phyloP scores from a whole-genome alignment of 1,140 invertebrate species.

The Phocides pigmalion region DNA sequence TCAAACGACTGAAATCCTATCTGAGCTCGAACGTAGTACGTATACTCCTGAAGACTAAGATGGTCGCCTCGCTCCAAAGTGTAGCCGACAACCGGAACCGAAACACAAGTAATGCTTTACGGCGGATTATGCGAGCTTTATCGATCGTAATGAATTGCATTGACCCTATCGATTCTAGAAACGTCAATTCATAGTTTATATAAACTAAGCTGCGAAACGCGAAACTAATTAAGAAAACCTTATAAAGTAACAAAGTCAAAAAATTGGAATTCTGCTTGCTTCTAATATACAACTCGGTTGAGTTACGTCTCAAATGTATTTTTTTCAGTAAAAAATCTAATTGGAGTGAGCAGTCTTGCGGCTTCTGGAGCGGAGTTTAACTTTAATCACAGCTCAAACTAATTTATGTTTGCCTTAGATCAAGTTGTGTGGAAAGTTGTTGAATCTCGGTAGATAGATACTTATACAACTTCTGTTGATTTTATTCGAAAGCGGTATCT shows the following conservation, averaged over 20 bases:
- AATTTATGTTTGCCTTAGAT: constrained; percentile 20
- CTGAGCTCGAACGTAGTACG: too few species aligned
- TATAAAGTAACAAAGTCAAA: constrained; percentile 13
- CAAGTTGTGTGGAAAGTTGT: constrained; percentile 13
- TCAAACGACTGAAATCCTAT: too few species aligned
- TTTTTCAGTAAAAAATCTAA: constrained; percentile 10
- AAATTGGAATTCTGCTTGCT: constrained; percentile 6
- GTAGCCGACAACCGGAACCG: too few species aligned
- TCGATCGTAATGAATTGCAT: neutral
- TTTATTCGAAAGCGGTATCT: too few species aligned
- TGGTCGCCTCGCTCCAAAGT: too few species aligned
- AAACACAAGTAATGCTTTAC: too few species aligned
- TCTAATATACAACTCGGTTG: neutral
- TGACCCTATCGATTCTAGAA: neutral
- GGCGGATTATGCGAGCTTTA: too few species aligned
- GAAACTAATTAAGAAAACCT: constrained; percentile 13
- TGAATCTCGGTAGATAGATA: neutral
- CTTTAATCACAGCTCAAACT: constrained; percentile 16
- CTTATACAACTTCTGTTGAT: too few species aligned
- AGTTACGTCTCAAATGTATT: constrained; percentile 6
- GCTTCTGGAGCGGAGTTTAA: constrained; percentile 16
- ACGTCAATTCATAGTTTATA: constrained; percentile 3
- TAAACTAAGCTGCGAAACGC: neutral
- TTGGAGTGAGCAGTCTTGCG: constrained; percentile 13
- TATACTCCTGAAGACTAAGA: too few species aligned